Evolutionary conservation across 2,797 vertebrate genomes (phyloP), one percentile per base, ranked within the genome.

Genomic region (Kryptopterus vitreolus): DNA sequence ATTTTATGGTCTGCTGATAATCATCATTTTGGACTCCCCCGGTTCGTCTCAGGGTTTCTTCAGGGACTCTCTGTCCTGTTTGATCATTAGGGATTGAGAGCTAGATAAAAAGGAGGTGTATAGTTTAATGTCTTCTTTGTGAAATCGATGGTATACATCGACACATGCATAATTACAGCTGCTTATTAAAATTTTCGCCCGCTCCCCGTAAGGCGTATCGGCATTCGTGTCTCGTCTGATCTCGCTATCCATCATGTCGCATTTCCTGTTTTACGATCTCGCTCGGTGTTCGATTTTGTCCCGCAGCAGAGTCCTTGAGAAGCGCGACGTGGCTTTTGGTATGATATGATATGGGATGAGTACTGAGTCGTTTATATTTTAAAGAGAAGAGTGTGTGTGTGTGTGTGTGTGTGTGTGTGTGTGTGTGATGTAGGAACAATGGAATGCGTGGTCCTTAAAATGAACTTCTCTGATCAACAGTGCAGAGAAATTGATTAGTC

Each of bases 301-400:
- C 77, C 76, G 20, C 48, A 22, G n/a, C 24, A 62, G 46, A 33
- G 71, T 81, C 84, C 86, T 85, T 81, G 74, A 35, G 71, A 83
- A 74, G 62, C 65, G 66, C 35, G 57, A 71, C 48, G 72, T 77
- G 79, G 74, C 81, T 86, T 81, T 77, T 85, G 66, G 79, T 76
- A 68, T 75, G 43, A 80, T 66, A 82, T 78, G 79, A 82, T 52
- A 22, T 59, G 33, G 77, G 61, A 82, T 81, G 80, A 85, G 82
- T 57, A 78, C 48, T 77, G 80, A 82, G 76, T 85, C 81, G 84
- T 85, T 85, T n/a, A n/a, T n/a, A n/a, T 85, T 85, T 80, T 83
- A 83, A 84, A 83, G 10, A 31, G 13, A 65, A 75, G 58, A 33
- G 76, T 74, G 76, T 74, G 83, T 71, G 71, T 70, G 76, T 57